phyloP scores from a whole-genome alignment of 2,888 invertebrate species.

The Lysandra bellargus region DNA sequence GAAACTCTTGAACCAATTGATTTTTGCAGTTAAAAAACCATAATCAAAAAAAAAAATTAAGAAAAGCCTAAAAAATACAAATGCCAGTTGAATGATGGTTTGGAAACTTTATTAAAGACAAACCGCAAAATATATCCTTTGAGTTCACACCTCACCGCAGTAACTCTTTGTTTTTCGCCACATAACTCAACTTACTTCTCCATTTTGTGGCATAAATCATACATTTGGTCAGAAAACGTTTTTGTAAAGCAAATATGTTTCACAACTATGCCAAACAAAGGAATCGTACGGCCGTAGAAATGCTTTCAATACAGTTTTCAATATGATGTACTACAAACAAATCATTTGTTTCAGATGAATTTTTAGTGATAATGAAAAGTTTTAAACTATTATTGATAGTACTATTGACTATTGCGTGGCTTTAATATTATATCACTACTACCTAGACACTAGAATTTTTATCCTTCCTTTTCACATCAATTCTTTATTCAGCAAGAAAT shows the following conservation, averaged over 20 bases:
- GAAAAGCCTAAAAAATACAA: slow-evolving; percentile 40
- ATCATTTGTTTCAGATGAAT: background rate
- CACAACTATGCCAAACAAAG: slow-evolving; percentile 6
- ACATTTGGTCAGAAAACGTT: slow-evolving; percentile 8
- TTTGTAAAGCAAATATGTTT: background rate
- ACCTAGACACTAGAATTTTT: too few species aligned
- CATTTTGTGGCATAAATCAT: slow-evolving; percentile 6
- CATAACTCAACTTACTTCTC: slow-evolving; percentile 5
- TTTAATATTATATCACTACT: too few species aligned
- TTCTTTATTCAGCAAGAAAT: too few species aligned
- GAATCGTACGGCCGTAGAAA: background rate
- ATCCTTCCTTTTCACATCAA: too few species aligned
- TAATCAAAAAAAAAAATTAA: too few species aligned
- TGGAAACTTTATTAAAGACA: background rate
- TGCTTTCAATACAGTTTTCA: background rate
- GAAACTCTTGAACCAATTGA: too few species aligned
- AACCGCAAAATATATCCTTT: slow-evolving; percentile 14
- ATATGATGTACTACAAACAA: background rate
- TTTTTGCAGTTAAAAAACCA: too few species aligned
- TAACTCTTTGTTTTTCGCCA: slow-evolving; percentile 2
- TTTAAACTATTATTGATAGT: too few species aligned
- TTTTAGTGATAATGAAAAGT: too few species aligned
- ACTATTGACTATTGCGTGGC: too few species aligned
- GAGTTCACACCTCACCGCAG: slow-evolving; percentile 1
- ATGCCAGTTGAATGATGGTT: background rate